Evolutionary conservation across 2,113 vertebrate genomes (phyloP).

Genomic region (Rallus limicola): DNA sequence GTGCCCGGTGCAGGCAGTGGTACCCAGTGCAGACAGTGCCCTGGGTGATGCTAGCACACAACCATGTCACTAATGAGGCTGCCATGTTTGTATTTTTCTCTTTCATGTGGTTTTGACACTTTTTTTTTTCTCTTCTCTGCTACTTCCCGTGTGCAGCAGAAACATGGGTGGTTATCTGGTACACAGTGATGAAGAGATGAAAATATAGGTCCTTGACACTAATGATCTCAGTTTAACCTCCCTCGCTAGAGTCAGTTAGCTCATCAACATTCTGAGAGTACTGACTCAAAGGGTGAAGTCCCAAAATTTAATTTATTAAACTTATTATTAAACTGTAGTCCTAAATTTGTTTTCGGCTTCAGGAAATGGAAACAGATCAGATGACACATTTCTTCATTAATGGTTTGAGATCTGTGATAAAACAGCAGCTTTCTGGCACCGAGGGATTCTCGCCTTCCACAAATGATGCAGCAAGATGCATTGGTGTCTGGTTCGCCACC

Average conservation of each 20-base stretch:
- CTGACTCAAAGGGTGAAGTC: not conserved
- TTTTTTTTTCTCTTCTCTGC: not conserved
- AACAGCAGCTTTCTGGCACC: not conserved
- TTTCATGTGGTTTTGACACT: not conserved
- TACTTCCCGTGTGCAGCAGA: not conserved
- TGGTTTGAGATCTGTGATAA: not conserved
- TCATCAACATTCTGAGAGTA: not conserved
- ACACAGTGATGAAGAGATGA: not conserved
- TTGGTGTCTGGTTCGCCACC: not conserved
- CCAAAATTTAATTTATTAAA: not conserved
- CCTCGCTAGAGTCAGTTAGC: not conserved
- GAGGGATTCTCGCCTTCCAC: not conserved
- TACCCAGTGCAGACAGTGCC: not conserved
- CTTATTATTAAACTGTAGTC: not conserved
- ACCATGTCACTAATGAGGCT: fast-evolving
- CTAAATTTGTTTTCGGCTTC: not conserved
- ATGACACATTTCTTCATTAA: not conserved
- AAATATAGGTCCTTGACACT: not conserved
- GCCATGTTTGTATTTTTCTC: not conserved
- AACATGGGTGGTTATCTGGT: not conserved
- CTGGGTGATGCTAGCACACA: fast-evolving
- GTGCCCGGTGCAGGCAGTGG: too few species aligned
- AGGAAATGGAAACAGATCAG: not conserved
- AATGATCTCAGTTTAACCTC: not conserved
- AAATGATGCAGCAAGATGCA: not conserved